Conservation (phyloP, 2,888 invertebrate species). For the Rotaria magnacalcarata region DNA sequence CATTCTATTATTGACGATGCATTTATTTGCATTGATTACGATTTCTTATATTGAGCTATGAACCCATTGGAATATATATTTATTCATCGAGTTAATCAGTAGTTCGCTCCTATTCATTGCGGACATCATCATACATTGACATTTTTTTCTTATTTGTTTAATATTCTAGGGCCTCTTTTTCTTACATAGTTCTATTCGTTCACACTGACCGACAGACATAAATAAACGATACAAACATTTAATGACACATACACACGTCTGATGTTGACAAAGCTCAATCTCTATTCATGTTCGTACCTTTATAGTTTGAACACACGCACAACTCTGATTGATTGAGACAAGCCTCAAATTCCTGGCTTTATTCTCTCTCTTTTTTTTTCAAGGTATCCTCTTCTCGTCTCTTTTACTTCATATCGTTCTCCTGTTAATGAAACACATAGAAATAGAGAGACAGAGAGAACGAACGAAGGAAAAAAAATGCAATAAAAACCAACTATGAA, state of each 20-base stretch:
- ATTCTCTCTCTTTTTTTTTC: not conserved
- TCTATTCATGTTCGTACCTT: not conserved
- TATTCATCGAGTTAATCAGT: conserved; percentile 4
- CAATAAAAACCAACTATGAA: not conserved
- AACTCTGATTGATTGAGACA: not conserved
- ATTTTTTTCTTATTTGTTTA: not conserved
- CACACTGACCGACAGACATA: not conserved
- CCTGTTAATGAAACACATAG: too few relatives aligned
- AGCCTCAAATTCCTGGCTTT: not conserved
- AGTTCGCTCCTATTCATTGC: not conserved
- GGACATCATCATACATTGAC: not conserved
- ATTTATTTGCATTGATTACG: conserved; percentile 16
- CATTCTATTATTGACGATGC: not conserved
- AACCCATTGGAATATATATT: not conserved
- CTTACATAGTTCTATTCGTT: not conserved
- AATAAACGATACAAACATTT: not conserved
- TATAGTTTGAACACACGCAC: not conserved
- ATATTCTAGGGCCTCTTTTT: not conserved
- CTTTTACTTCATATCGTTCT: not conserved
- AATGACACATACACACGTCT: not conserved
- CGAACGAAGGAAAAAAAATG: not conserved
- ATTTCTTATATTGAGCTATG: not conserved
- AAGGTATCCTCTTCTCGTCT: not conserved
- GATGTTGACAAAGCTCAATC: not conserved
- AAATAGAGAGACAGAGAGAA: too few relatives aligned